phyloP scores from a whole-genome alignment of 2,888 invertebrate genomes.

The Physocephala rufipes region DNA sequence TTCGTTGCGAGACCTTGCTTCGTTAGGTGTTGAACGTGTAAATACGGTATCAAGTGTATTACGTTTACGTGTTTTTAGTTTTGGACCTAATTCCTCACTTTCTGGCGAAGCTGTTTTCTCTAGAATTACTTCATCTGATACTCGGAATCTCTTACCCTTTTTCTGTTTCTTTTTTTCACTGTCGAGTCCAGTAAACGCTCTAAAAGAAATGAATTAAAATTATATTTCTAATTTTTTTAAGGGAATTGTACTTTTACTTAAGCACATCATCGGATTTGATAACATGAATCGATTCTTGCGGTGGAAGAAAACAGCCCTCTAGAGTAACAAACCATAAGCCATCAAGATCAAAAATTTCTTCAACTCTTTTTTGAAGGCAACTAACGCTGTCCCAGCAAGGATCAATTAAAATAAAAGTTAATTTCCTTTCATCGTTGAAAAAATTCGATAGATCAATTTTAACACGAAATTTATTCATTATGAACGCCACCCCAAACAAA shows the following conservation, averaged over 20 bases:
- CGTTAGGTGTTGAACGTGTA: constrained; percentile 25
- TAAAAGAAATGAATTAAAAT: constrained; percentile 10
- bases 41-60: constrained; percentile 22
- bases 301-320: constrained; percentile 48
- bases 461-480: constrained; percentile 47
- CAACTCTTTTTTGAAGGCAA: constrained; percentile 45
- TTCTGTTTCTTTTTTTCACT: constrained; percentile 40
- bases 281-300: constrained; percentile 47
- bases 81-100: background rate
- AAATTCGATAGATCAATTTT: constrained; percentile 51
- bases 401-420: constrained; percentile 46
- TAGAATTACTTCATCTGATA: background rate
- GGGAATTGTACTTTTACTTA: constrained; percentile 38
- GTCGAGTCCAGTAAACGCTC: constrained; percentile 42
- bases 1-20: constrained; percentile 38
- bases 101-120: background rate
- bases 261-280: constrained; percentile 41
- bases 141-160: constrained; percentile 34
- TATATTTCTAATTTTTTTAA: background rate
- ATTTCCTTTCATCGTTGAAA: constrained; percentile 48
- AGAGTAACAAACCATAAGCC: constrained; percentile 45
- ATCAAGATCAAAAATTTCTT: constrained; percentile 46
- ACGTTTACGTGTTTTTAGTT: constrained; percentile 41
- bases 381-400: constrained; percentile 45
- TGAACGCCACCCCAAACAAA: no score